Evolutionary conservation across 2,888 invertebrate species (phyloP).

Genomic region (Ceriagrion tenellum): DNA sequence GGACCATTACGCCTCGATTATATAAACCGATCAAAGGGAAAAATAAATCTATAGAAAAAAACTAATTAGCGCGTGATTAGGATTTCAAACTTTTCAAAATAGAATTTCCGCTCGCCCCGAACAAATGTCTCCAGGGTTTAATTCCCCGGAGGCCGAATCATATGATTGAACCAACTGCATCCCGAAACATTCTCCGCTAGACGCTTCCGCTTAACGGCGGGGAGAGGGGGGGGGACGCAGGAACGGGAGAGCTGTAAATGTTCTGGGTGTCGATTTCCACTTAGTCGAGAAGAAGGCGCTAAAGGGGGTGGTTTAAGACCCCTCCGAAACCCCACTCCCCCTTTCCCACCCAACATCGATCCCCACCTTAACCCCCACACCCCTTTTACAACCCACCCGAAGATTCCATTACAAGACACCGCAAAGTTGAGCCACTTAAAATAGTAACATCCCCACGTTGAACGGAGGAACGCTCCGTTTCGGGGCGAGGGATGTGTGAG

Average conservation of each 20-base stretch:
- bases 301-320: too few species aligned
- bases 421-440: slow-evolving; percentile 2
- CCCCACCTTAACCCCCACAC: neutral
- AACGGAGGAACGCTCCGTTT: neutral
- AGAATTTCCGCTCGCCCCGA: neutral
- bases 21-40: too few species aligned
- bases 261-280: neutral
- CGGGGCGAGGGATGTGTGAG: neutral
- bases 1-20: too few species aligned
- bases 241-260: neutral
- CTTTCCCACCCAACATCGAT: neutral
- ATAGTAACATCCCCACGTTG: neutral
- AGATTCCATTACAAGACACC: neutral
- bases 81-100: neutral
- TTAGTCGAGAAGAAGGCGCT: neutral
- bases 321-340: too few species aligned
- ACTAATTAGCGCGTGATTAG: too few species aligned
- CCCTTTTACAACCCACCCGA: neutral
- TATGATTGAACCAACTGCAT: neutral
- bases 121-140: neutral
- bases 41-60: too few species aligned
- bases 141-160: neutral
- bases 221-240: neutral
- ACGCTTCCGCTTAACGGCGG: neutral
- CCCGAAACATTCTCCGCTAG: neutral